Evolutionary conservation across 2,113 vertebrate species (phyloP), one percentile per base, ranked within the genome.

Genomic region (Dipodomys ordii): DNA sequence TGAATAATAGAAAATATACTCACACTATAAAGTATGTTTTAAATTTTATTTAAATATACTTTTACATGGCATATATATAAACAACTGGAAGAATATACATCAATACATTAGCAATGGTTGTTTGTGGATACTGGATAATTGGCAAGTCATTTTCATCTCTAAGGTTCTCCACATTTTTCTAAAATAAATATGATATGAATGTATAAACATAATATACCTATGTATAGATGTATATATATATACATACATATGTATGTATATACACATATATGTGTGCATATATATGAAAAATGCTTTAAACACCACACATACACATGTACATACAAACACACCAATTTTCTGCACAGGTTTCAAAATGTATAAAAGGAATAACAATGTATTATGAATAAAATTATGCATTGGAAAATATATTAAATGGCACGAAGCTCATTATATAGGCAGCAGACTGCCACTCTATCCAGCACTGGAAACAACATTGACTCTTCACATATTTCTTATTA

Each of bases 271-370:
- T 62, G 67, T 60, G 39, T 85, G 71, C 35, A 39, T 77, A 89
- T 32, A 30, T 92, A 82, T 64, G 88, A 94, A 91, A 46, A 90
- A 88, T 78, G 28, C 12, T 84, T 91, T 83, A 71, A 0, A 30
- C 0, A 78, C 18, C 25, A 69, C 32, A 80, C 67, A 13, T 5
- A 13, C 7, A 53, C n/a, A 39, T 69, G 62, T 22, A 92, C 2
- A 57, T 7, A 67, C 3, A 74, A 15, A 28, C 27, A 49, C 10
- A 44, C n/a, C 27, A 78, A 69, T 71, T 93, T 92, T 69, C 71
- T 85, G 39, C 22, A 93, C 93, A 92, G 7, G 12, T 83, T 89
- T 95, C 78, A 82, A 92, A 88, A 76, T 77, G 64, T 92, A 88
- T 91, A 92, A 93, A 88, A 73, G 83, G 46, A 82, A 90, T 84